Evolutionary conservation across 1,140 invertebrate species (phyloP), one percentile per base, ranked within the genome.

Genomic region (Drosophila miranda): DNA sequence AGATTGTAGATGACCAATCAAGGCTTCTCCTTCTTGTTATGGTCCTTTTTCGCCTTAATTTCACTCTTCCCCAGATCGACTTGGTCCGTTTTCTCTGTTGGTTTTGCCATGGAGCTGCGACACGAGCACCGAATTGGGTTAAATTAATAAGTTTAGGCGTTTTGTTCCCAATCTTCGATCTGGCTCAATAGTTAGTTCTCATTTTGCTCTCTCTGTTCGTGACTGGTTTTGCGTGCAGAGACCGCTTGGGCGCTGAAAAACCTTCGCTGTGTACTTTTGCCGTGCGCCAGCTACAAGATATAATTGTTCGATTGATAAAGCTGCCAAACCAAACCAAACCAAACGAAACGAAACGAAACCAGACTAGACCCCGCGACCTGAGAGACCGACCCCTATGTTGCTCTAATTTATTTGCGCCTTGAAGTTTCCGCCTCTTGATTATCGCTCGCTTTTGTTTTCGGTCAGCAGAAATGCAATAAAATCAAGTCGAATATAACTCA

Each of bases 291-390:
- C n/a, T 56, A 56, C 46, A 52, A 76, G 61, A 76, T 67, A 86
- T 82, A 87, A 87, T 81, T 81, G 77, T 70, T 81, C 81, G 64
- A 87, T 75, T 87, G 82, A 86, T 81, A 86, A 80, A 74, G 61
- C 45, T 57, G 64, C 58, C 63, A 69, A 43, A 34, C 8, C 43
- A 30, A 34, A n/a, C 23, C 3, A 43, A 26, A 26, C 23, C 0
- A 26, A 5, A 26, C 23, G 0, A 23, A 5, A 34, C 5, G 43
- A 30, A 23, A n/a, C 21, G n/a, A 19, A 3, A 19, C 19, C 6
- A 54, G 19, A 19, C n/a, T 13, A 19, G 23, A 42, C 16, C 16
- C 41, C 30, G 42, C 63, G 66, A 68, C 34, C 62, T 38, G 34
- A 67, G 62, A 55, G 49, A 34, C 43, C 34, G 23, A 26, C 23